phyloP scores from a whole-genome alignment of 1,140 invertebrate species.

The Paraescarpia echinospica region DNA sequence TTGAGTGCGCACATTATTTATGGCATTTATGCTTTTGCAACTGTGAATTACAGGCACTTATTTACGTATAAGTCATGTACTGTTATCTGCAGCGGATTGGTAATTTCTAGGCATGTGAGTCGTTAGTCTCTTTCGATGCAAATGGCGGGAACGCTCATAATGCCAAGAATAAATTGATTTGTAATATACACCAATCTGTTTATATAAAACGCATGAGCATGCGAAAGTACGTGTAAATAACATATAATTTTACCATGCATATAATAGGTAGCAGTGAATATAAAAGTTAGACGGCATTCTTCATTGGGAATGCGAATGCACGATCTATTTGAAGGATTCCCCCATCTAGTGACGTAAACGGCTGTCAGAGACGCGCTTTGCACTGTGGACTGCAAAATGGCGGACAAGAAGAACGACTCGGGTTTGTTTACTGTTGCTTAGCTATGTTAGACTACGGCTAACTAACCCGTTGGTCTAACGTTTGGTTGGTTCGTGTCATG shows the following conservation, averaged over 20 bases:
- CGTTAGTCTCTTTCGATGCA: not conserved
- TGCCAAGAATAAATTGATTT: not conserved
- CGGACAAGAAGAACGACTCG: constrained; percentile 50
- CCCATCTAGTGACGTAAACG: not conserved
- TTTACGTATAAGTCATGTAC: not conserved
- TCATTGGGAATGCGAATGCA: not conserved
- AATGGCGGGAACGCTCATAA: not conserved
- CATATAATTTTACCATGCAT: not conserved
- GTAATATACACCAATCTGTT: not conserved
- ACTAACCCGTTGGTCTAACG: not conserved
- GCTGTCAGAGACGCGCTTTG: not conserved
- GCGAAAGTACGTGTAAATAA: not conserved
- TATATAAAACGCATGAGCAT: not conserved
- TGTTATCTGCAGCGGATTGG: not conserved
- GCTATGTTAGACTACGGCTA: constrained; percentile 14
- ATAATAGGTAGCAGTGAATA: not conserved
- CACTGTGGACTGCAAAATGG: constrained; percentile 38
- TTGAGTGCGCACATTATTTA: too few species aligned
- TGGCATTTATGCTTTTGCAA: not conserved
- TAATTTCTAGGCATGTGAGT: not conserved
- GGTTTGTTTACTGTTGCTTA: constrained; percentile 53
- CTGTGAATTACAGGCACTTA: not conserved
- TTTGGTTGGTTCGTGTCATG: not conserved
- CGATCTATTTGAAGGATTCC: not conserved
- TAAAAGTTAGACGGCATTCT: not conserved